Evolutionary conservation across 1,140 invertebrate genomes (phyloP).

Genomic region (Cydia strobilella): DNA sequence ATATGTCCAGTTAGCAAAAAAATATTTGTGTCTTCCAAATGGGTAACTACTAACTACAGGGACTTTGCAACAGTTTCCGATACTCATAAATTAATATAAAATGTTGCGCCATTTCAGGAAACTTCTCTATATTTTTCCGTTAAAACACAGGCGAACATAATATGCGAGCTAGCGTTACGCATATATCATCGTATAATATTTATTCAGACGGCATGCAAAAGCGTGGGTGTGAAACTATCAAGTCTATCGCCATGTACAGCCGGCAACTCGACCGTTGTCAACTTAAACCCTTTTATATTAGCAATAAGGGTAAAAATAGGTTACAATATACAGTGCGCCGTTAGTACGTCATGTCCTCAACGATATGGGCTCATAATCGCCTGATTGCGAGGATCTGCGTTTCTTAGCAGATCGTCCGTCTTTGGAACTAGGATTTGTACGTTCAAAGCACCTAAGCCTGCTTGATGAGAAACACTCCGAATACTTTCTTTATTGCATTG

Average conservation of each 20-base stretch:
- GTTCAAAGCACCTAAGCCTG: neutral
- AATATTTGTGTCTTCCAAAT: neutral
- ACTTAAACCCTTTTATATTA: neutral
- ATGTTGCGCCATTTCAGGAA: conserved; percentile 1
- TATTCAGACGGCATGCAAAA: conserved; percentile 28
- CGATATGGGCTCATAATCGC: conserved; percentile 6
- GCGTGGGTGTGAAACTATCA: conserved; percentile 30
- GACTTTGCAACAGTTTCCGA: conserved; percentile 1
- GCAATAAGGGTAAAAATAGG: neutral
- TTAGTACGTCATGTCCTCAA: neutral
- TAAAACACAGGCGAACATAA: neutral
- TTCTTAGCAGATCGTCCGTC: neutral
- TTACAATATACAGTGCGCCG: neutral
- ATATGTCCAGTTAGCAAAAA: neutral
- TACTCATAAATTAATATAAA: neutral
- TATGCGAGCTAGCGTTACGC: conserved; percentile 16
- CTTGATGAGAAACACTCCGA: too few species aligned
- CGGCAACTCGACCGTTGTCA: neutral
- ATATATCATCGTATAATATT: conserved; percentile 27
- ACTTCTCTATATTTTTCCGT: conserved; percentile 6
- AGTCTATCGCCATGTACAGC: conserved; percentile 26
- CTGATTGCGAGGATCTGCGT: conserved; percentile 4
- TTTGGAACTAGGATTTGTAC: neutral
- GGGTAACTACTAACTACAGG: neutral
- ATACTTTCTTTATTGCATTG: too few species aligned